Evolutionary conservation across 1,140 invertebrate species (phyloP).

Genomic region (Drosophila asahinai): DNA sequence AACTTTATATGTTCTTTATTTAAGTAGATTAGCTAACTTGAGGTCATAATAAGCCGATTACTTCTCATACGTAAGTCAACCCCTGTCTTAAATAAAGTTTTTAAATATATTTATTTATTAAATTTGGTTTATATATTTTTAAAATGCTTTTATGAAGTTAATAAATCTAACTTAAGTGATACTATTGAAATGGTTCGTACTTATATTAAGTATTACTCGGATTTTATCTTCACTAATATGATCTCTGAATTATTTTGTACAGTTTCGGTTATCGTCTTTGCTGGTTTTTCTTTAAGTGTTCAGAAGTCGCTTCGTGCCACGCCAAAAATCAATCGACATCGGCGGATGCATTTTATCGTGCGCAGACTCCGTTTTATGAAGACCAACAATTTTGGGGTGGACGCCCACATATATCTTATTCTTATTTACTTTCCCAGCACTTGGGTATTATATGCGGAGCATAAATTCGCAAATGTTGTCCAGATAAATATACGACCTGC

Average conservation of each 20-base stretch:
- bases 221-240: not conserved
- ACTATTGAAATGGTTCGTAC: too few relatives aligned
- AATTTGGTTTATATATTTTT: too few relatives aligned
- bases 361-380: slow-evolving; percentile 62
- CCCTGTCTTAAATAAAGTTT: too few relatives aligned
- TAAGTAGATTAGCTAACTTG: too few relatives aligned
- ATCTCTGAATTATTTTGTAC: not conserved
- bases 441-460: slow-evolving; percentile 1
- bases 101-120: too few relatives aligned
- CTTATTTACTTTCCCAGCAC: slow-evolving; percentile 33
- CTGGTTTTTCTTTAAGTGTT: not conserved
- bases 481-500: slow-evolving; percentile 18
- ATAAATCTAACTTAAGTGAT: too few relatives aligned
- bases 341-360: slow-evolving; percentile 55
- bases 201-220: rapidly evolving
- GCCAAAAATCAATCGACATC: slow-evolving; percentile 69
- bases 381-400: slow-evolving; percentile 4
- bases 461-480: slow-evolving; percentile 16
- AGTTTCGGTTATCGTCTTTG: too few relatives aligned
- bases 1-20: too few relatives aligned
- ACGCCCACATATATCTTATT: slow-evolving; percentile 14
- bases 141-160: too few relatives aligned
- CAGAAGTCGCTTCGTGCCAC: not conserved
- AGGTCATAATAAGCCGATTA: too few relatives aligned
- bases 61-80: too few relatives aligned